Evolutionary conservation across 2,797 vertebrate species (phyloP), one percentile per base, ranked within the genome.

Genomic region (Onychomys arenicola): DNA sequence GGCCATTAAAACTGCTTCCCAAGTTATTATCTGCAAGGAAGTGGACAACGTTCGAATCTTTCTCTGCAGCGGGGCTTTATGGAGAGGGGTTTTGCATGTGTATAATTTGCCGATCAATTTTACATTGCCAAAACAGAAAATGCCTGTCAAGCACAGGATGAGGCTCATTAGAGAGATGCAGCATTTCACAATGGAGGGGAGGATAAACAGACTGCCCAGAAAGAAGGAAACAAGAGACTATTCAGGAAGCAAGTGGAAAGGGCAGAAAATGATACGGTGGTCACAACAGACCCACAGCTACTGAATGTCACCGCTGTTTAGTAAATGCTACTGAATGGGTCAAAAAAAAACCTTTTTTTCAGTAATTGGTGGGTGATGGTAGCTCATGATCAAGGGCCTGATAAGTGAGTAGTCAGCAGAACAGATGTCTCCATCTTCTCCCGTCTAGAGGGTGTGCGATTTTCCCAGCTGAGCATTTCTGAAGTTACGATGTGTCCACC

Each of bases 111-210:
- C 34, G 87, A 96, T 96, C 96, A 75, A 78, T 97, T 94, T 96
- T 96, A 97, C 97, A 96, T 97, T 96, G 93, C 96, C 97, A 85
- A 95, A 96, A 96, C 95, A 97, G 97, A 94, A 91, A 77, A 17
- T 67, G 95, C 96, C 96, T 94, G 96, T 96, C 95, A 95, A 87
- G 97, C 96, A 97, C 97, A 97, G 97, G 97, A 97, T 95, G 93
- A 93, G 76, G 94, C 71, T 97, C 93, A 94, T 97, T 97, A 97
- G 95, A 76, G 91, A 92, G 93, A 78, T 37, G 43, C 76, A 77
- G 71, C 83, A 84, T 93, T 95, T 81, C 37, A 92, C 94, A 96
- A 85, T 78, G 73, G 94, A 85, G 37, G 59, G 78, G 89, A 96
- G 94, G 91, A 93, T 91, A 95, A 96, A 95, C 96, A 93, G 94